Conservation (phyloP, 2,888 invertebrate genomes). For the Nemurella pictetii region DNA sequence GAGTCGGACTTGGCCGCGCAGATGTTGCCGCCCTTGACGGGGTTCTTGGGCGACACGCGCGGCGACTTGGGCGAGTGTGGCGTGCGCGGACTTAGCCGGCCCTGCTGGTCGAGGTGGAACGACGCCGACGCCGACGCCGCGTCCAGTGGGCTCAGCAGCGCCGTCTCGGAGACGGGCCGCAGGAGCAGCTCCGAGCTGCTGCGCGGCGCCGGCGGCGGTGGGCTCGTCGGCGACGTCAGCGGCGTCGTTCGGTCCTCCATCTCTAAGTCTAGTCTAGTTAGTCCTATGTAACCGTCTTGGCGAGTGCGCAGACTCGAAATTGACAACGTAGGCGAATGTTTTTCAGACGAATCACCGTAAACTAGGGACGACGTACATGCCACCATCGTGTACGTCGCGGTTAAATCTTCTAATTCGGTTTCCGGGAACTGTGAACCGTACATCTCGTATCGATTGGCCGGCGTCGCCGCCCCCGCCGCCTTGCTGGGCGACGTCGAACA, state of each 20-base stretch:
- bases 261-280: slow-evolving; percentile 44
- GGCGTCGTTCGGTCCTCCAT: slow-evolving; percentile 35
- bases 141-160: slow-evolving; percentile 50
- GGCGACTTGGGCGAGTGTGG: slow-evolving; percentile 72
- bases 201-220: slow-evolving; percentile 80
- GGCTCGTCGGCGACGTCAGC: slow-evolving; percentile 64
- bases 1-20: slow-evolving; percentile 82
- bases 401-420: slow-evolving; percentile 41
- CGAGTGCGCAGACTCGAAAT: slow-evolving; percentile 66
- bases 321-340: slow-evolving; percentile 62
- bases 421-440: slow-evolving; percentile 29
- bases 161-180: slow-evolving; percentile 50
- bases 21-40: slow-evolving; percentile 63
- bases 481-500: slow-evolving; percentile 17
- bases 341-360: slow-evolving; percentile 52
- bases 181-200: slow-evolving; percentile 62
- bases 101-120: slow-evolving; percentile 45
- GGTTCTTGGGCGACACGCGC: slow-evolving; percentile 70
- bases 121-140: slow-evolving; percentile 38
- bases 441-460: slow-evolving; percentile 23
- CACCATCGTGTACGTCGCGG: slow-evolving; percentile 56
- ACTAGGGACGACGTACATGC: slow-evolving; percentile 58
- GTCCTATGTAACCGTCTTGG: slow-evolving; percentile 62
- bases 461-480: slow-evolving; percentile 1
- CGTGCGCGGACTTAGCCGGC: slow-evolving; percentile 41